phyloP scores from a whole-genome alignment of 2,113 vertebrate genomes.

The Elephas maximus region DNA sequence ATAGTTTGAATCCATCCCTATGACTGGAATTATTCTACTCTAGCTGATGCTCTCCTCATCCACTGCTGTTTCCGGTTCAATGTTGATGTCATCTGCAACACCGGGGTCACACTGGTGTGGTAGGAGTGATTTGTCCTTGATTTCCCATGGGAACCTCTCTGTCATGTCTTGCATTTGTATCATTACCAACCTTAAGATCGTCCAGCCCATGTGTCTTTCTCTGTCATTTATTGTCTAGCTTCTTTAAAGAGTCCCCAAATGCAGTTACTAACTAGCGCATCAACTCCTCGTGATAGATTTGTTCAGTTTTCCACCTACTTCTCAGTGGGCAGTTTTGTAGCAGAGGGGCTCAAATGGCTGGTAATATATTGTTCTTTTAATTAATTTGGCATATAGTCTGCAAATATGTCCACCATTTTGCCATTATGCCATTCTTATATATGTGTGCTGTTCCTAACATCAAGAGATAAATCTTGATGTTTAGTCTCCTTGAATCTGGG shows the following conservation, averaged over 20 bases:
- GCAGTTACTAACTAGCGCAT: background rate
- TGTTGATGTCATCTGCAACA: background rate
- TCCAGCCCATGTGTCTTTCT: background rate
- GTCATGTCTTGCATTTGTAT: background rate
- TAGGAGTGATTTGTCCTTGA: background rate
- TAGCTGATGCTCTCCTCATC: background rate
- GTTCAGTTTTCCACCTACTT: background rate
- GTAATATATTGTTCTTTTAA: background rate
- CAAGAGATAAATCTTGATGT: background rate
- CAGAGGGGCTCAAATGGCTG: background rate
- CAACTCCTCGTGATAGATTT: background rate
- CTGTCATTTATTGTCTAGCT: background rate
- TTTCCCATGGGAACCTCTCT: background rate
- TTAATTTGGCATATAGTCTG: background rate
- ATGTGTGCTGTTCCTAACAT: background rate
- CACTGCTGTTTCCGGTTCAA: background rate
- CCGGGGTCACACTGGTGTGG: no score
- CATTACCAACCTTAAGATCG: background rate
- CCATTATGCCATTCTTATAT: background rate
- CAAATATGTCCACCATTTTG: background rate
- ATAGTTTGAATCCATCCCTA: background rate
- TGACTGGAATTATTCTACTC: background rate
- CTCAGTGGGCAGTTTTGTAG: background rate
- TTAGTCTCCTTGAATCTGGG: background rate
- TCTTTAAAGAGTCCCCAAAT: background rate